Evolutionary conservation across 2,888 invertebrate species (phyloP).

Genomic region (Argyra leucocephala): DNA sequence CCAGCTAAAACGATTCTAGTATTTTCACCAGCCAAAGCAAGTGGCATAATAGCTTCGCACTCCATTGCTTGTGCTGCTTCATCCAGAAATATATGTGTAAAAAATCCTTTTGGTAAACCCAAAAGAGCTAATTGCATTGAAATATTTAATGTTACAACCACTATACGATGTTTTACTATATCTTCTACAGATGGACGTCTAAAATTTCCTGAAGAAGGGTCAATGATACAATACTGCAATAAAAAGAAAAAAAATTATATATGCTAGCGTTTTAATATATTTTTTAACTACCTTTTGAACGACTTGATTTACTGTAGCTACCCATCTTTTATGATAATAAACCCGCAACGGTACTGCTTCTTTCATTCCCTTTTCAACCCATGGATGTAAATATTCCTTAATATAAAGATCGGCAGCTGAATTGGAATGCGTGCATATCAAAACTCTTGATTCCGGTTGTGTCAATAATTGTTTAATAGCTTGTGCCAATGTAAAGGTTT

Average conservation of each 20-base stretch:
- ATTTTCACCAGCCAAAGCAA: constrained; percentile 59
- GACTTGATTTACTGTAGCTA: constrained; percentile 62
- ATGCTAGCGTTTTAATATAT: not conserved
- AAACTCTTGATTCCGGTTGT: constrained; percentile 56
- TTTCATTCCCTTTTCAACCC: constrained; percentile 56
- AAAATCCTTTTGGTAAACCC: constrained; percentile 53
- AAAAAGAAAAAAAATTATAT: constrained; percentile 21
- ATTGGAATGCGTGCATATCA: constrained; percentile 80
- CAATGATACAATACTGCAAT: constrained; percentile 64
- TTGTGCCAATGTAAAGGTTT: constrained; percentile 71
- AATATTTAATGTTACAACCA: constrained; percentile 71
- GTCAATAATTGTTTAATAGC: constrained; percentile 59
- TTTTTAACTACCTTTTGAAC: constrained; percentile 51
- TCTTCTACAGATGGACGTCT: constrained; percentile 62
- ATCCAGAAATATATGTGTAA: constrained; percentile 74
- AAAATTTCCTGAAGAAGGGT: constrained; percentile 51
- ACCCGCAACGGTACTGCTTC: constrained; percentile 64
- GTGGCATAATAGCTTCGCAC: constrained; percentile 71
- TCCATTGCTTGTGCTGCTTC: constrained; percentile 84
- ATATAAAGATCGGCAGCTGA: constrained; percentile 79
- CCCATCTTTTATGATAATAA: constrained; percentile 70
- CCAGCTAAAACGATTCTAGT: constrained; percentile 74
- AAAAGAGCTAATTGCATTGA: constrained; percentile 64
- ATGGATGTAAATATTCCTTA: constrained; percentile 70
- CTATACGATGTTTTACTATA: constrained; percentile 57